Evolutionary conservation across 2,113 vertebrate species (phyloP), one percentile per base, ranked within the genome.

Genomic region (Dasyprocta punctata): DNA sequence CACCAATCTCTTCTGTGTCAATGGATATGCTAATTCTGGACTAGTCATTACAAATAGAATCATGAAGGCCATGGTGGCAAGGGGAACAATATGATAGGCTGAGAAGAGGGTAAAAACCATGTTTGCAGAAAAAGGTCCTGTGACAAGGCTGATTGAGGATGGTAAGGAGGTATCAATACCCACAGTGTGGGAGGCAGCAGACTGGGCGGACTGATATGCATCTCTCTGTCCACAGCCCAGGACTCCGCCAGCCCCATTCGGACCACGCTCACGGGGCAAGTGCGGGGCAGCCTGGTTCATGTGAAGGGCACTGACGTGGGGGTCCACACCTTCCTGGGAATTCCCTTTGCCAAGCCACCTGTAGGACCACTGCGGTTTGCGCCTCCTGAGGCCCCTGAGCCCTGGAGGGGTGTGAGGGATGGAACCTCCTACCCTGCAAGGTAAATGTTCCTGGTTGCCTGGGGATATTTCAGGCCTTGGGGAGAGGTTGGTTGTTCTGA

Each of bases 271-370:
- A 97, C 97, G 1, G 99, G 99, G 1, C 65, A 5, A 13, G 98
- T 99, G 92, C 98, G 26, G 94, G 99, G 99, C n/a, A 98, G 92
- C 49, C 98, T 98, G 67, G 5, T 98, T n/a, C 98, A 63, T 0
- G 98, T 99, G 58, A 99, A 99, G 89, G 99, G 97, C 22, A 99
- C 97, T 0, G 98, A 98, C 47, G 94, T 71, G 1, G 96, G 97
- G 1, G 98, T 99, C 75, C 95, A 99, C 58, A 97, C 94, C 97
- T 99, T 98, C 98, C 97, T 99, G 52, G 99, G 99, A 16, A 97
- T 99, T 73, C 99, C 99, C 47, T 99, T 99, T 98, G 99, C 99
- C 36, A 99, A 99, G 97, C 98, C 99, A 2, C 99, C 99, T 4
- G 3, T 99, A 5, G 99, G 99, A n/a, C 95, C 98, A 2, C 97